Evolutionary conservation across 2,113 vertebrate species (phyloP), one percentile per base, ranked within the genome.

Genomic region (Psophia crepitans): DNA sequence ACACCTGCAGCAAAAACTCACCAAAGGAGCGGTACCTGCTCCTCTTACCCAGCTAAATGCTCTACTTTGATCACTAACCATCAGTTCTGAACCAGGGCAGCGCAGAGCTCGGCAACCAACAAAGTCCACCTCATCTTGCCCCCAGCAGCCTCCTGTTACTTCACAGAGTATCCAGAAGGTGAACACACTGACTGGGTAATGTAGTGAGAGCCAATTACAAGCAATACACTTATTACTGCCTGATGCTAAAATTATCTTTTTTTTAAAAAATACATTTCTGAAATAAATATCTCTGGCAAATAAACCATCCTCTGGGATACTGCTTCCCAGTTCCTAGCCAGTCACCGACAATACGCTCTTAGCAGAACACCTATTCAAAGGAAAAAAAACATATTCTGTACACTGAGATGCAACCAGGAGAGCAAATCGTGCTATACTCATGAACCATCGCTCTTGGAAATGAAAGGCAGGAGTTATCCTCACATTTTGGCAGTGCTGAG

Each of bases 401-500:
- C 11, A 10, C 20, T 14, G 43, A 85, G 66, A 77, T 15, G 32
- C 53, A 85, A 77, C 11, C 49, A 83, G 71, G 26, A 91, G 82
- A 95, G 66, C 48, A 68, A 80, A 84, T 58, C 1, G 0, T 28
- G 44, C 27, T 76, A 17, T 48, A 70, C 18, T 44, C 6, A 1
- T 51, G 51, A 57, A 96, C 24, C 73, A 89, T 81, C 73, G 13
- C 44, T 93, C 77, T 73, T 90, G 90, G 73, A 95, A 95, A 84
- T 2, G 51, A 89, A 89, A 95, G 78, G 65, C 74, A 65, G 80
- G 46, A 96, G 63, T 58, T 70, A 65, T 65, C 87, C 53, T 69
- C 87, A 37, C 48, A 11, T 79, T 68, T 49, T 95, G 92, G 93
- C 91, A 95, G 89, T 16, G 78, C 86, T 57, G 73, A 97, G 96